These are phyloP conservation scores for Xenops minutus DNA, from an alignment of 2,797 vertebrate species.

Conservation along the genomic window DNA sequence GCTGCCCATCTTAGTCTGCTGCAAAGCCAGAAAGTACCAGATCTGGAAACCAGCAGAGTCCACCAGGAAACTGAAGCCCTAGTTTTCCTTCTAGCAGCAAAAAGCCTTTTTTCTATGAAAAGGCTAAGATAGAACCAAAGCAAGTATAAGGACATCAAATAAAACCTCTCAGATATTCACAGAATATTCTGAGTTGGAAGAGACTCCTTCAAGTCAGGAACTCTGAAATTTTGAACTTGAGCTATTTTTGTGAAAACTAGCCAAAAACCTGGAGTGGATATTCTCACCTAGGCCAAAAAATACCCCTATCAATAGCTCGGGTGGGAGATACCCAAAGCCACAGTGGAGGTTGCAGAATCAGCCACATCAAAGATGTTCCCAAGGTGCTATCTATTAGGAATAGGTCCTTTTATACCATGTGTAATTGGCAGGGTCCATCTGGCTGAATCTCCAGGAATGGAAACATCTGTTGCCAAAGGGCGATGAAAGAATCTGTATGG, in stretches of 20 bases:
- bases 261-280: neutral
- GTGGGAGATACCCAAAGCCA: neutral
- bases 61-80: neutral
- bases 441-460: neutral
- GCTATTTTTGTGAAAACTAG: neutral
- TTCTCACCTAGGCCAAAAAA: neutral
- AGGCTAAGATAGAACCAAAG: neutral
- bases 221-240: neutral
- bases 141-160: neutral
- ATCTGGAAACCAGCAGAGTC: neutral
- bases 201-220: neutral
- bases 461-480: constrained; percentile 33
- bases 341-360: neutral
- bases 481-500: neutral
- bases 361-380: constrained; percentile 20
- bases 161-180: neutral
- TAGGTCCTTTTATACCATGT: neutral
- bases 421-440: constrained; percentile 11
- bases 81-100: neutral
- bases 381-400: constrained; percentile 25
- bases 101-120: neutral
- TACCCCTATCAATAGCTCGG: neutral
- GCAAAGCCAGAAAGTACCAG: neutral
- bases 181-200: neutral
- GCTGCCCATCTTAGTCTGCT: neutral